Evolutionary conservation across 2,888 invertebrate species (phyloP), one percentile per base, ranked within the genome.

Genomic region (Arctia plantaginis): DNA sequence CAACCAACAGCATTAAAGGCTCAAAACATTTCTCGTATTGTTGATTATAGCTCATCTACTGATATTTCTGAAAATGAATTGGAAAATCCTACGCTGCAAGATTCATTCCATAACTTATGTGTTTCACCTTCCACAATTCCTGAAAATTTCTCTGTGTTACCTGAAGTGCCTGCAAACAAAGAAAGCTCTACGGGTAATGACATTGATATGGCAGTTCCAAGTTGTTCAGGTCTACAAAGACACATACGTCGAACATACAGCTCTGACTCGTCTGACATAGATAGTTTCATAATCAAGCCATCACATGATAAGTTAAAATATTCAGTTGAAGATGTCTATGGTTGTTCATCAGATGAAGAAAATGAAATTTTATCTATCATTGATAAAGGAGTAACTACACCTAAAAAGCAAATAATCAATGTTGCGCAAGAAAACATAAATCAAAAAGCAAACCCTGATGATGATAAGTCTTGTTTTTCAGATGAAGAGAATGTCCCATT

Each of bases 81-180:
- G 30, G 68, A 44, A 51, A 30, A 68, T 41, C 41, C 3, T 41
- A 47, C 39, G 23, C 65, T 39, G 35, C 65, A 66, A 35, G 41
- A 41, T 41, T 41, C 41, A 41, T 41, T 41, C 41, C 35, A 55
- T 33, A 66, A 71, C 13, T 51, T 44, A 44, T 65, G 51, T 71
- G 66, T 39, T 55, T 44, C 39, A 66, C 55, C 27, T 55, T 55
- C 66, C 30, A 66, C 30, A 39, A 66, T 66, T 27, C 66, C 66
- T 66, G 51, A 62, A 30, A 66, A 41, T 41, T 8, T 41, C 41
- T 41, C 41, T 41, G 41, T 6, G 41, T 41, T 8, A 41, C 8
- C 8, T 41, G 41, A 6, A 41, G 41, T 41, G 41, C 41, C 6
- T 41, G 41, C 66, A 41, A 85, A 84, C 71, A 83, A 64, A 64